Percentiles rank a stretch among this genome's conserved stretches.
Evolutionary conservation across 2,113 vertebrate genomes (phyloP).

Genomic region (Propithecus coquereli): DNA sequence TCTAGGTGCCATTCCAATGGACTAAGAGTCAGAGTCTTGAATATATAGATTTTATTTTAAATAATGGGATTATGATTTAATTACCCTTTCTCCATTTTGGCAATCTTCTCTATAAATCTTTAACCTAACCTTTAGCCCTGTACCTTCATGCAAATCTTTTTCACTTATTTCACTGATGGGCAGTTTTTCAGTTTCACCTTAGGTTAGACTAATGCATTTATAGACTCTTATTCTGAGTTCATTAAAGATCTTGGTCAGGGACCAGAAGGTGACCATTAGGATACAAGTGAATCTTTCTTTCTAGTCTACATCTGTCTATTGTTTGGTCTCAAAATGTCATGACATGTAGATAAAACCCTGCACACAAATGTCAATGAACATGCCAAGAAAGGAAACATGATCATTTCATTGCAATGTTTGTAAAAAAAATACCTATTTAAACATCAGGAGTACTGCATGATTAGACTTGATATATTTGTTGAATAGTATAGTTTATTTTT

Average conservation of each 20-base stretch:
- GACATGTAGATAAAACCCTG: neutral
- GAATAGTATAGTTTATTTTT: neutral
- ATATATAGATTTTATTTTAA: neutral
- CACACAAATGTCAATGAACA: neutral
- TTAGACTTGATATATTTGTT: neutral
- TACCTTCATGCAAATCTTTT: neutral
- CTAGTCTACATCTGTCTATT: neutral
- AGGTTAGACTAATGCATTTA: slow-evolving; percentile 42
- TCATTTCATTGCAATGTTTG: neutral
- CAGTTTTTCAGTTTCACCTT: slow-evolving; percentile 22
- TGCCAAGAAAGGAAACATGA: neutral
- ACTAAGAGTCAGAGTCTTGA: neutral
- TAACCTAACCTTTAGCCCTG: slow-evolving; percentile 26
- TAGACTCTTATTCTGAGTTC: slow-evolving; percentile 11
- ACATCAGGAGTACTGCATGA: neutral
- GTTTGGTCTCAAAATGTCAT: slow-evolving; percentile 16
- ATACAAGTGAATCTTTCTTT: slow-evolving; percentile 15
- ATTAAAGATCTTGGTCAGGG: slow-evolving; percentile 31
- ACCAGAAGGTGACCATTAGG: neutral
- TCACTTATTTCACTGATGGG: slow-evolving; percentile 29
- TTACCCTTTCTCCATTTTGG: slow-evolving; percentile 32
- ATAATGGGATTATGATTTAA: slow-evolving; percentile 46
- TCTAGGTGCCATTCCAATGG: neutral
- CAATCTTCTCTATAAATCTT: slow-evolving; percentile 19
- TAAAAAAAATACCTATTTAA: neutral